These are phyloP conservation scores for Bos indicus DNA, from an alignment of 2,113 vertebrate genomes.

Conservation along the genomic window DNA sequence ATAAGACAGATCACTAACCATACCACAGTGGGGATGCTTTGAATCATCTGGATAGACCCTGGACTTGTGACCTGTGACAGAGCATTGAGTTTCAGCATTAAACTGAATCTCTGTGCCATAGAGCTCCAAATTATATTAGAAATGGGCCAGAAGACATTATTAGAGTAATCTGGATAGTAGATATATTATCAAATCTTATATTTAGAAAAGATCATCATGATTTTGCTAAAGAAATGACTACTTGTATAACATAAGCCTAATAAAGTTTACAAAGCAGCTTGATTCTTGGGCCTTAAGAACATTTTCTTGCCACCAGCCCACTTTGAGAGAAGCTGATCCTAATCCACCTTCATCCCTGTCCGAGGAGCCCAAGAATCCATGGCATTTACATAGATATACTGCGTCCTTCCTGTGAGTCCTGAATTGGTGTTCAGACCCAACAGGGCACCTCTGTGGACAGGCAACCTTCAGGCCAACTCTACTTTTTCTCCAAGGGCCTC, in stretches of 20 bases:
- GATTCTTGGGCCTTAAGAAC: background rate
- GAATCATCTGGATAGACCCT: background rate
- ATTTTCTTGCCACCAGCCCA: background rate
- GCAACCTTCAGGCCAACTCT: background rate
- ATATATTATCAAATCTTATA: background rate
- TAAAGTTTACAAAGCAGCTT: background rate
- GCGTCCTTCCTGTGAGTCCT: background rate
- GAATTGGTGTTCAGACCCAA: background rate
- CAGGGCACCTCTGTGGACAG: too few relatives aligned
- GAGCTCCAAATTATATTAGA: background rate
- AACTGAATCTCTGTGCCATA: background rate
- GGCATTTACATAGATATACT: background rate
- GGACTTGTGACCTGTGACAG: background rate
- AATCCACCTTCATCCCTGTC: fast-evolving
- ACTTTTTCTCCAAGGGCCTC: background rate
- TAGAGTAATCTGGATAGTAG: background rate
- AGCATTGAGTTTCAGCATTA: background rate
- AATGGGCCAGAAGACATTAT: background rate
- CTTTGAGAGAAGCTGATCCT: background rate
- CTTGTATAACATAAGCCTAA: background rate
- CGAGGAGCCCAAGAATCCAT: background rate
- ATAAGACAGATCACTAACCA: background rate
- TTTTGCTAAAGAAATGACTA: background rate
- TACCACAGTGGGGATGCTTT: background rate
- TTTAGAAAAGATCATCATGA: background rate